Evolutionary conservation across 2,113 vertebrate genomes (phyloP), one percentile per base, ranked within the genome.

Genomic region (Oriolus oriolus): DNA sequence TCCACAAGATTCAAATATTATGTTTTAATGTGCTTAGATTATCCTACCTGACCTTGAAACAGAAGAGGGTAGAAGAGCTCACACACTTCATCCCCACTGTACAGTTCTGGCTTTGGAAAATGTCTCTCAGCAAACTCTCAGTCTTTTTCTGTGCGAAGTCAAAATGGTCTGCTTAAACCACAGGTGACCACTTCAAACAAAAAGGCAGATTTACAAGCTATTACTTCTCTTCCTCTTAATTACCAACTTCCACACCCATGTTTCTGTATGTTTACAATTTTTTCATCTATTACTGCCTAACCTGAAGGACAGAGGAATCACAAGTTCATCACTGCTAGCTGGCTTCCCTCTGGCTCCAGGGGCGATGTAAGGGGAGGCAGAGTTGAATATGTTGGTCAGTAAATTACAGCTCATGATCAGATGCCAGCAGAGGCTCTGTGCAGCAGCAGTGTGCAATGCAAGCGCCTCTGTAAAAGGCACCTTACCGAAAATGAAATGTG

Each of bases 191-290:
- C 70, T 65, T 45, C 42, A 37, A 53, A 35, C 11, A 69, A 84
- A 83, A 82, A 68, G 10, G 44, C 35, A 84, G 16, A 6, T 66
- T 87, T 47, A 63, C 24, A 70, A 75, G 19, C 9, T 35, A 5
- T 39, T 71, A 31, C 26, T 15, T 52, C 39, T 42, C 26, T 45
- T 69, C 44, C 20, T 80, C 53, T 33, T n/a, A 41, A 64, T 28
- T 56, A 75, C 17, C 54, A 74, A 1, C 22, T 53, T 77, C 35
- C 27, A 52, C 2, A 2, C 31, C 17, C 1, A 0, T n/a, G 16
- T 33, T 87, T 71, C 64, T 37, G 7, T 33, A 47, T 1, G 3
- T 26, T 79, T 53, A 20, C 8, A 30, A 26, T 11, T 53, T 64
- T 89, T 88, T 42, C 15, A 45, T 18, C 41, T 69, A 24, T 31